Evolutionary conservation across 2,888 invertebrate genomes (phyloP).

Genomic region (Platycnemis pennipes): DNA sequence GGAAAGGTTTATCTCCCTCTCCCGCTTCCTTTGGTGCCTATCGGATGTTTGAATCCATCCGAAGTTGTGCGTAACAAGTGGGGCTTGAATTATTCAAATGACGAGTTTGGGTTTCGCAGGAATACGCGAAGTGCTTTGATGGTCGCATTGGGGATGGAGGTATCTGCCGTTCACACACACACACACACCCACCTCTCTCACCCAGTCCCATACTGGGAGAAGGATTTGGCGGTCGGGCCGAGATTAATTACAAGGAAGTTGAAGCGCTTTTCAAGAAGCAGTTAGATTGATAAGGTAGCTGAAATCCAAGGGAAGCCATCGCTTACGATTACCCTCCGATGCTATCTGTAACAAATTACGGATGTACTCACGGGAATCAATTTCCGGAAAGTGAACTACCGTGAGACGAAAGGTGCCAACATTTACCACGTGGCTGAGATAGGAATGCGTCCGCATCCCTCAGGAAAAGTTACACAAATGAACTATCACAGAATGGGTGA

Average conservation of each 20-base stretch:
- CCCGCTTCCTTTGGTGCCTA: not conserved
- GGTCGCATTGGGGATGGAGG: not conserved
- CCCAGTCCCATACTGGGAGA: not conserved
- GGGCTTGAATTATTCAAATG: conserved; percentile 21
- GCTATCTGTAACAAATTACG: not conserved
- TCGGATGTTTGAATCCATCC: conserved; percentile 3
- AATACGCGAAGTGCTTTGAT: not conserved
- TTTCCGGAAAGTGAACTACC: not conserved
- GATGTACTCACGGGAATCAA: not conserved
- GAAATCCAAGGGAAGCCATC: not conserved
- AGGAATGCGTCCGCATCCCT: not conserved
- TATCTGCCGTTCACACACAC: not conserved
- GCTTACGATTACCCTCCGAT: not conserved
- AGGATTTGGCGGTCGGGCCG: not conserved
- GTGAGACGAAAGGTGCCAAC: not conserved
- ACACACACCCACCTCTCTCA: not conserved
- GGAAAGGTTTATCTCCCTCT: not conserved
- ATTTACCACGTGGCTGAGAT: not conserved
- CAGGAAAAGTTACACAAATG: too few relatives aligned
- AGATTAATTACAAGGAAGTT: conserved; percentile 3
- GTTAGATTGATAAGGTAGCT: not conserved
- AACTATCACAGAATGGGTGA: too few relatives aligned
- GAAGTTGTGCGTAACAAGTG: conserved; percentile 20
- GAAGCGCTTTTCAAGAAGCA: not conserved
- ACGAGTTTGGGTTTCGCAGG: not conserved